These are phyloP conservation scores for Malurus melanocephalus DNA, from an alignment of 2,113 vertebrate genomes.

Conservation along the genomic window DNA sequence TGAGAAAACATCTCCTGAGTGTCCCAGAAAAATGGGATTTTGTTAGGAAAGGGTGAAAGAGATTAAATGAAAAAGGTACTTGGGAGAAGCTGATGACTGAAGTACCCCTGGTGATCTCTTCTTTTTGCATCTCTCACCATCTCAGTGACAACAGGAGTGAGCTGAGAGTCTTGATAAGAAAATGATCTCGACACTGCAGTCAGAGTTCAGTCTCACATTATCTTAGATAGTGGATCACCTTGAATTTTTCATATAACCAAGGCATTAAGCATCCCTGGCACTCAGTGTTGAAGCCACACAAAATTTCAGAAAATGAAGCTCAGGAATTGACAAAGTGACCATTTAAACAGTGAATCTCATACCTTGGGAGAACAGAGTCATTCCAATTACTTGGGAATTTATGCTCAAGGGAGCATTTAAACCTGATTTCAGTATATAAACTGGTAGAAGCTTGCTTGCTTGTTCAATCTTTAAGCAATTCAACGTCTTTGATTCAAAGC, in stretches of 20 bases:
- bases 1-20: background rate
- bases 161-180: background rate
- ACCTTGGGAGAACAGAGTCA: background rate
- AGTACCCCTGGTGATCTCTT: background rate
- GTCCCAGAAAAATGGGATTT: background rate
- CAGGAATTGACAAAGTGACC: background rate
- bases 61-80: background rate
- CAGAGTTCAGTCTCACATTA: background rate
- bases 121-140: background rate
- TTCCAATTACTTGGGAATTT: background rate
- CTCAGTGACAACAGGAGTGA: constrained; percentile 8
- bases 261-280: background rate
- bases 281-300: background rate
- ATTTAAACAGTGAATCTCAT: background rate
- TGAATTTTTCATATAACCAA: background rate
- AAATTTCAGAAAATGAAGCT: background rate
- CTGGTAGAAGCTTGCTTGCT: background rate
- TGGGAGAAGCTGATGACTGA: background rate
- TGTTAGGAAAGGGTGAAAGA: background rate
- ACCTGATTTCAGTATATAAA: background rate
- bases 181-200: background rate
- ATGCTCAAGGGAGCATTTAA: background rate
- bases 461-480: background rate
- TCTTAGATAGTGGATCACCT: background rate
- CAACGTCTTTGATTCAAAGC: background rate